These are phyloP conservation scores for Eretmocerus hayati DNA, from an alignment of 2,888 invertebrate species.

Conservation along the genomic window DNA sequence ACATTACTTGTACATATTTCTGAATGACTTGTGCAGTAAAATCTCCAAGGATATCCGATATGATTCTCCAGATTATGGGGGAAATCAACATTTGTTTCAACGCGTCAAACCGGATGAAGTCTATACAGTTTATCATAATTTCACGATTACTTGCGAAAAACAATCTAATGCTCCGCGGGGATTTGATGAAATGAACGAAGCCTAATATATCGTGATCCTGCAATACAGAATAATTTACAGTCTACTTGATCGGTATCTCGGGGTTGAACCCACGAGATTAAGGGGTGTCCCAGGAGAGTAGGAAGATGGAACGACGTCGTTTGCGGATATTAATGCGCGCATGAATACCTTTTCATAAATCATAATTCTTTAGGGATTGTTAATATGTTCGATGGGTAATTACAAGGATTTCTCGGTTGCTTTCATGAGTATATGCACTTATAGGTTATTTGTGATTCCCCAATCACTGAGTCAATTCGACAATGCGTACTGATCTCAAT, in stretches of 20 bases:
- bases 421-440: not conserved
- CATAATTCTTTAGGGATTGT: not conserved
- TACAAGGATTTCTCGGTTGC: not conserved
- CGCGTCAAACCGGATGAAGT: constrained; percentile 6
- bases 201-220: not conserved
- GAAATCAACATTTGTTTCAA: constrained; percentile 12
- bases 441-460: not conserved
- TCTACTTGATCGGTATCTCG: not conserved
- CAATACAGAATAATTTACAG: constrained; percentile 12
- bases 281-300: constrained; percentile 9
- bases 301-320: not conserved
- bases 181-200: not conserved
- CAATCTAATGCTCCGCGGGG: constrained; percentile 2
- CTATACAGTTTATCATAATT: not conserved
- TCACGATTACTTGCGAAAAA: not conserved
- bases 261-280: not conserved
- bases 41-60: no score
- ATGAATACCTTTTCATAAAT: constrained; percentile 4
- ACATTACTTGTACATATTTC: no score
- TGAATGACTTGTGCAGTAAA: no score
- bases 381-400: constrained; percentile 18
- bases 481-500: no score
- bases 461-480: no score
- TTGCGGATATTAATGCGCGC: not conserved
- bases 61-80: not conserved